Conservation (phyloP, 2,888 invertebrate species). For the Sturmia bella region DNA sequence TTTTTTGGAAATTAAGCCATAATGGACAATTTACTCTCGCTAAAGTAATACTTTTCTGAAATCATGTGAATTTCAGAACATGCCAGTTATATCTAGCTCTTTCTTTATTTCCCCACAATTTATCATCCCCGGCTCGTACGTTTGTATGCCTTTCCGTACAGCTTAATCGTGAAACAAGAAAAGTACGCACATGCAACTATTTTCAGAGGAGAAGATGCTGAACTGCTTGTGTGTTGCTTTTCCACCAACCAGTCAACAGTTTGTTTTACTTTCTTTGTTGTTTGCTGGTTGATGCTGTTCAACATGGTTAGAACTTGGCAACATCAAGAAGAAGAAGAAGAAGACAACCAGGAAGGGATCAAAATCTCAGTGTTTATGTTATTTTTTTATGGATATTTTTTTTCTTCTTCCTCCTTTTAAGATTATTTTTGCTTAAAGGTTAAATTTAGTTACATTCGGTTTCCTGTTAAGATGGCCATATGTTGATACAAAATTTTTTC, state of each 20-base stretch:
- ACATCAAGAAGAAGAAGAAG: no score
- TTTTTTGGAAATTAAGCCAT: no score
- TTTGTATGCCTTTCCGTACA: neutral
- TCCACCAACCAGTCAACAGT: conserved; percentile 6
- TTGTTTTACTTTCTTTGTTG: conserved; percentile 18
- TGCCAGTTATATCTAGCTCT: no score
- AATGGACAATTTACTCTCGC: no score
- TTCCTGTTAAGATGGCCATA: conserved; percentile 45
- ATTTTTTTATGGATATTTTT: neutral
- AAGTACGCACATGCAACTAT: conserved; percentile 34
- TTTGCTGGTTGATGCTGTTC: conserved; percentile 2
- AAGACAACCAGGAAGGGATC: conserved; percentile 36
- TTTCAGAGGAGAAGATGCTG: conserved; percentile 36
- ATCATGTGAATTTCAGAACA: no score
- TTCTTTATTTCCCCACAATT: no score
- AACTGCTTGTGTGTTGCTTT: neutral
- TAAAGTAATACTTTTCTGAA: no score
- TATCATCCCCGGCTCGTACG: no score
- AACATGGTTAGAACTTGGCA: conserved; percentile 17
- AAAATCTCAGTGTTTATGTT: conserved; percentile 12
- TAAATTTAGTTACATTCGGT: conserved; percentile 18
- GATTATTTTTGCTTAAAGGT: conserved; percentile 11
- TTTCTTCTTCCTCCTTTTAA: neutral
- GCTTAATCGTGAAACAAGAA: conserved; percentile 11
- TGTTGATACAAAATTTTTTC: conserved; percentile 32